Conservation (phyloP, 2,888 invertebrate genomes). For the Maniola hyperantus region DNA sequence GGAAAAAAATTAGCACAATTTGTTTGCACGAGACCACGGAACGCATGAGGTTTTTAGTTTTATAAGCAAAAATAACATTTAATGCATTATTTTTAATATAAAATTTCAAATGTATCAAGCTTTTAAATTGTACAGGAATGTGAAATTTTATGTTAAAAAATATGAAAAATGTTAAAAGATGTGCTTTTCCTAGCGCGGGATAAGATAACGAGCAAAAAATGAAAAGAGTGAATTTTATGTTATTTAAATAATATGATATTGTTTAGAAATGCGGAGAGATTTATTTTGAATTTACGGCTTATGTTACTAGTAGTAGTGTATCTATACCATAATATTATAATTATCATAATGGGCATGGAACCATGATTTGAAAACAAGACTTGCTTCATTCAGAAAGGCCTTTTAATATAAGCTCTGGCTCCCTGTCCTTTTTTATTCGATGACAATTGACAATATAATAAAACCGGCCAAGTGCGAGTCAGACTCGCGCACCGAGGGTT, state of each 20-base stretch:
- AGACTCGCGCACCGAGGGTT: no score
- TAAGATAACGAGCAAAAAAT: constrained; percentile 18
- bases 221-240: neutral
- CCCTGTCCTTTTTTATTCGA: no score
- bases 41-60: constrained; percentile 22
- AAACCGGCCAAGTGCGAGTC: no score
- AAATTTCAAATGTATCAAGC: constrained; percentile 17
- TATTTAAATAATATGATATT: neutral
- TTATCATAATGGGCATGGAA: no score
- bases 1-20: constrained; percentile 21
- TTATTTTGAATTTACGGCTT: neutral
- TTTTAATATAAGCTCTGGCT: no score
- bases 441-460: no score
- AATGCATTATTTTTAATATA: constrained; percentile 8
- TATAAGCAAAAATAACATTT: constrained; percentile 24
- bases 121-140: constrained; percentile 16
- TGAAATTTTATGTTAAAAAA: constrained; percentile 18
- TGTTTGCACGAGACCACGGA: constrained; percentile 20
- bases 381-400: no score
- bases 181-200: neutral
- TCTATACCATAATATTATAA: no score
- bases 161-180: constrained; percentile 11
- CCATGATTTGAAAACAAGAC: no score
- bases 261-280: neutral
- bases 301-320: no score